Base-by-base conservation (phyloP, 1,140 invertebrate species). In the Rhagoletis zephyria region DNA sequence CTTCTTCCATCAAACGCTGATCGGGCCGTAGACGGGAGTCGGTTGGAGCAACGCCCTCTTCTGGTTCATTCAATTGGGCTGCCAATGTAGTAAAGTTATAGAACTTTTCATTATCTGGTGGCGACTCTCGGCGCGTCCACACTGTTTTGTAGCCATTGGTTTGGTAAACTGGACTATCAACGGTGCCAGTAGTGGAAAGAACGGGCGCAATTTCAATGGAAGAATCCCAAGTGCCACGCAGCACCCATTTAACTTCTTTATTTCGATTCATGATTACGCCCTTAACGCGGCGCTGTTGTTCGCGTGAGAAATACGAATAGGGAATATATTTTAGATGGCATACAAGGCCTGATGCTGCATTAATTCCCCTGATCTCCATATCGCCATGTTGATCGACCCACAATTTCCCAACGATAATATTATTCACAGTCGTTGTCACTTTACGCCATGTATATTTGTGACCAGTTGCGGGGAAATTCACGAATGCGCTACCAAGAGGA, bases 311-410 rank as follows among this genome's bases (percentile, higher is more conserved):
- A 94, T 99, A 99, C 77, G 98, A 98, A 93, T 99, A 99, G 10
- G 98, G 97, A 91, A 98, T 96, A 93, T 97, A 99, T 92, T 99
- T 99, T 42, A 99, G 94, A 93, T 98, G 97, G 93, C 98, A 99
- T 92, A 97, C 98, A 90, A 98, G 97, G 85, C 98, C 98, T 65
- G 95, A 95, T 74, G 95, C 96, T 88, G 97, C 96, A 94, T 98
- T 98, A 87, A 94, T 94, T 74, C 95, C 95, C 48, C 95, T 95
- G 88, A 99, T 99, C 92, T 99, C 98, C 98, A 99, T 99, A 92
- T 99, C 98, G 59, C 99, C 99, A 92, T 99, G 97, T 93, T 99
- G 98, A 94, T 99, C 99, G 16, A 99, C 98, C 99, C 99, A 99
- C 88, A 99, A 95, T 94, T 98, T 98, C 86, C 99, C 99, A 61